Evolutionary conservation across 2,797 vertebrate genomes (phyloP).

Genomic region (Amniataba percoides): DNA sequence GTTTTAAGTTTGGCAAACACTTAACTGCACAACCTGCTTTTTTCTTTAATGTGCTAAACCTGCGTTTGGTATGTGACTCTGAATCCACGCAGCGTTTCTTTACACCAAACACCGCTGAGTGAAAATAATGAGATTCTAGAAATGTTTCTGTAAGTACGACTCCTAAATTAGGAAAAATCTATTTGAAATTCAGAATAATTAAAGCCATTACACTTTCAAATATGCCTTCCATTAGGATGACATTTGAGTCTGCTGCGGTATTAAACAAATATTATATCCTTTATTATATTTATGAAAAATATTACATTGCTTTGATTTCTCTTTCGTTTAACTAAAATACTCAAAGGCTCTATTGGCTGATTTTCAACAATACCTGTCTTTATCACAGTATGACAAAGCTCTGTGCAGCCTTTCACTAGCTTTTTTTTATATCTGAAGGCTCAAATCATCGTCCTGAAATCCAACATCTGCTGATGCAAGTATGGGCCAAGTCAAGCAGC

Average conservation of each 20-base stretch:
- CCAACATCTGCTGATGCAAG: slow-evolving; percentile 68
- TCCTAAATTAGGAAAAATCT: not conserved
- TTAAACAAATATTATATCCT: not conserved
- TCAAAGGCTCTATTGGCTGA: not conserved
- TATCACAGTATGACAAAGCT: slow-evolving; percentile 15
- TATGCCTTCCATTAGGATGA: not conserved
- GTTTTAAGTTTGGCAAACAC: slow-evolving; percentile 32
- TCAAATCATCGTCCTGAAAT: slow-evolving; percentile 56
- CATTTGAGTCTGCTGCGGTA: not conserved
- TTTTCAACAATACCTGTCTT: slow-evolving; percentile 18
- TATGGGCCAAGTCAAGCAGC: slow-evolving; percentile 65
- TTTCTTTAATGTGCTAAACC: slow-evolving; percentile 36
- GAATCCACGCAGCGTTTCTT: not conserved
- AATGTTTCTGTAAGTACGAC: not conserved
- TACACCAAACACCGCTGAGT: not conserved
- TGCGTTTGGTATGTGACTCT: not conserved
- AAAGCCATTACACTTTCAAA: not conserved
- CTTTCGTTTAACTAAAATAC: not conserved
- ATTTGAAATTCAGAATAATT: not conserved
- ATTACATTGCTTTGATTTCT: not conserved
- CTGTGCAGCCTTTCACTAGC: slow-evolving; percentile 4
- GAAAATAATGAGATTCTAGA: not conserved
- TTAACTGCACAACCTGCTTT: slow-evolving; percentile 35
- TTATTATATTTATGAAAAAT: not conserved
- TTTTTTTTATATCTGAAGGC: slow-evolving; percentile 34